Evolutionary conservation across 2,797 vertebrate genomes (phyloP).

Genomic region (Hemibagrus guttatus): DNA sequence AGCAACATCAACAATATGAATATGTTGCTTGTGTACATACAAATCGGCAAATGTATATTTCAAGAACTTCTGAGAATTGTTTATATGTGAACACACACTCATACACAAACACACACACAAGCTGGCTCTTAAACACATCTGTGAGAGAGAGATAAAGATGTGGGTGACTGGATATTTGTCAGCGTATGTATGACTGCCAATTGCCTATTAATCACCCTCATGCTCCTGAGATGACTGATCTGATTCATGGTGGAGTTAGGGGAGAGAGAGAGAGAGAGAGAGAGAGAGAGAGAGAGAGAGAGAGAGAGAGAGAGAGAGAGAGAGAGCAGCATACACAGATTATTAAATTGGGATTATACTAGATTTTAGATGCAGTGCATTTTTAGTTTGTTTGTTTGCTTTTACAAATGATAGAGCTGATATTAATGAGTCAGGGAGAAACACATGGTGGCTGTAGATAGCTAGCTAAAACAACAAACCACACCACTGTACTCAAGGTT

Average conservation of each 20-base stretch:
- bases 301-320: conserved; percentile 25
- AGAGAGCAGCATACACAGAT: neutral
- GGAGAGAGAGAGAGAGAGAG: conserved; percentile 23
- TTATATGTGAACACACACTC: neutral
- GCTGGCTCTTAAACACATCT: conserved; percentile 18
- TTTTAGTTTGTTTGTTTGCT: neutral
- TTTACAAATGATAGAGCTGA: neutral
- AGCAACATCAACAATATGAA: neutral
- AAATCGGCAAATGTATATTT: neutral
- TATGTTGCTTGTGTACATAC: neutral
- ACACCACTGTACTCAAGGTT: neutral
- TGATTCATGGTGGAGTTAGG: conserved; percentile 12
- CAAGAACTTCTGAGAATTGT: neutral
- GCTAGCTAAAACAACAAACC: neutral
- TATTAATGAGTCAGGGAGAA: neutral
- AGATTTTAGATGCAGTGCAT: neutral
- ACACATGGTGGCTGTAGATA: neutral
- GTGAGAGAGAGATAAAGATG: conserved; percentile 56
- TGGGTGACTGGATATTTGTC: conserved; percentile 48
- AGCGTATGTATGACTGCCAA: conserved; percentile 41
- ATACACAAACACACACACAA: neutral
- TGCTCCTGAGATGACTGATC: conserved; percentile 59
- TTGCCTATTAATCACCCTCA: conserved; percentile 53
- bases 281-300: conserved; percentile 4
- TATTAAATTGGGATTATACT: neutral